Evolutionary conservation across 2,888 invertebrate genomes (phyloP).

Genomic region (Aproaerema taeniolella): DNA sequence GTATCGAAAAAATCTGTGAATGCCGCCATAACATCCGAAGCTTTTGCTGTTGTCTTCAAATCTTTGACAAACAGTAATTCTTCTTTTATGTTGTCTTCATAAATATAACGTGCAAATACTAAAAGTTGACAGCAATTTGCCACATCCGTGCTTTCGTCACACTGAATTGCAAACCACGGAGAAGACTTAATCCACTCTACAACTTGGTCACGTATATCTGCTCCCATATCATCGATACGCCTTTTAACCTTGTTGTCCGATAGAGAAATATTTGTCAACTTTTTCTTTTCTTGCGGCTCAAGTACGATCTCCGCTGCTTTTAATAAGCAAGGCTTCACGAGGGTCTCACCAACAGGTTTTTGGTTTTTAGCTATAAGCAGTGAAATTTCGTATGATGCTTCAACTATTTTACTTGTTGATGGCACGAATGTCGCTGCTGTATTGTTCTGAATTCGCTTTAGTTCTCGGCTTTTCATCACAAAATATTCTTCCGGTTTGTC

Average conservation of each 20-base stretch:
- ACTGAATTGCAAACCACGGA: conserved; percentile 5
- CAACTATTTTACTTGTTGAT: background rate
- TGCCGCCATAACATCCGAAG: conserved; percentile 6
- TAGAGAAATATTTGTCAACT: background rate
- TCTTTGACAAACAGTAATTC: background rate
- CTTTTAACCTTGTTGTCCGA: conserved; percentile 1
- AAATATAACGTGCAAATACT: background rate
- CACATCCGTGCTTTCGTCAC: background rate
- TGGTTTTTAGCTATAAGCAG: background rate
- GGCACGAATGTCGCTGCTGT: background rate
- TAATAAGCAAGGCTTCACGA: conserved; percentile 1
- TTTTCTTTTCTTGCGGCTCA: background rate
- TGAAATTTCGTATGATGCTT: background rate
- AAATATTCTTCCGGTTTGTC: conserved; percentile 12
- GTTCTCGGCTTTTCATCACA: background rate
- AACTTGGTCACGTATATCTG: conserved; percentile 13
- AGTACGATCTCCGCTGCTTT: background rate
- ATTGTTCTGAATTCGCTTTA: background rate
- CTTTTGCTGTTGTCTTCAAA: conserved; percentile 13
- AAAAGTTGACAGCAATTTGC: background rate
- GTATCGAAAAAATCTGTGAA: background rate
- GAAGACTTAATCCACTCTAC: conserved; percentile 13
- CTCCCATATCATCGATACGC: conserved; percentile 12
- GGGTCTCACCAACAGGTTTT: background rate
- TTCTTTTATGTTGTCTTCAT: too few relatives aligned